A percentile compares a stretch with the other conserved stretches of the same genome.
Evolutionary conservation across 2,888 invertebrate genomes (phyloP).

Genomic region (Cyclophora albipunctata): DNA sequence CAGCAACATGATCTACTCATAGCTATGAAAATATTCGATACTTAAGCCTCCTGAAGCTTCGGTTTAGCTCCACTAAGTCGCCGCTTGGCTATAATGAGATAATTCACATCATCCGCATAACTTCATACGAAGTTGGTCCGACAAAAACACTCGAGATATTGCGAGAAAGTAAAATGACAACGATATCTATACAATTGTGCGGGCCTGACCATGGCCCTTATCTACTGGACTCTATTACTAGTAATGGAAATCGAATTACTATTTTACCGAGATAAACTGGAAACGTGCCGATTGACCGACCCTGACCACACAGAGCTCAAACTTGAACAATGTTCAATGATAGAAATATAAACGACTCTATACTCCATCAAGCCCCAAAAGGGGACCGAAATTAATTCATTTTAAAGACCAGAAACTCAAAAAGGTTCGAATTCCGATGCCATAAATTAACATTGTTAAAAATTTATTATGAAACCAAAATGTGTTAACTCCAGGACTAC

Average conservation of each 20-base stretch:
- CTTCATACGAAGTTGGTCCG: slow-evolving; percentile 21
- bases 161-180: slow-evolving; percentile 40
- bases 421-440: too few relatives aligned
- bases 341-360: not conserved
- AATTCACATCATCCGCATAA: slow-evolving; percentile 35
- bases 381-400: too few relatives aligned
- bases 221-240: slow-evolving; percentile 50
- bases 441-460: too few relatives aligned
- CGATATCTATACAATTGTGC: slow-evolving; percentile 50
- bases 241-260: slow-evolving; percentile 65
- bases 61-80: slow-evolving; percentile 22
- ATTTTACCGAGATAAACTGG: slow-evolving; percentile 54
- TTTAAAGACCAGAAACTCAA: not conserved
- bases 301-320: slow-evolving; percentile 26
- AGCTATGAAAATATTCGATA: too few relatives aligned
- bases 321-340: slow-evolving; percentile 6
- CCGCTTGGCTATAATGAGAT: slow-evolving; percentile 33
- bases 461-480: too few relatives aligned
- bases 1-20: too few relatives aligned
- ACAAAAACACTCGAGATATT: slow-evolving; percentile 45
- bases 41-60: slow-evolving; percentile 10
- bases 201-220: slow-evolving; percentile 41
- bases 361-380: too few relatives aligned
- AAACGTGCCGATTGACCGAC: slow-evolving; percentile 37
- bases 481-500: too few relatives aligned